Percentiles rank a stretch among this genome's conserved stretches.
Evolutionary conservation across 1,140 invertebrate genomes (phyloP).

Genomic region (Pararge aegeria): DNA sequence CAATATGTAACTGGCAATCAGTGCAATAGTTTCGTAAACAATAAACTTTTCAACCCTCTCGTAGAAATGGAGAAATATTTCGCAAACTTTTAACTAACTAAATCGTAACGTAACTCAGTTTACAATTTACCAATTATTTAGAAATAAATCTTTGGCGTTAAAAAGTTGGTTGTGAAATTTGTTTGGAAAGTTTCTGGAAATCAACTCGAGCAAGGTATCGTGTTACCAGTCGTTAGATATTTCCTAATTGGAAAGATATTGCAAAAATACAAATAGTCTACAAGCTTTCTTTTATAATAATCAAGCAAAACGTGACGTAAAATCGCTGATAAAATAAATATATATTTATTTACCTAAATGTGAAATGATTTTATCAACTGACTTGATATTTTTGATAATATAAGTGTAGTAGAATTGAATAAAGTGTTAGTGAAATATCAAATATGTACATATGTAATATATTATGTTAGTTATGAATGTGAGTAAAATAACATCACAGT

Average conservation of each 20-base stretch:
- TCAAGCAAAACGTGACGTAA: constrained; percentile 3
- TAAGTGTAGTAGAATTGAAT: neutral
- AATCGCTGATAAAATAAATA: neutral
- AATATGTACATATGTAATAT: neutral
- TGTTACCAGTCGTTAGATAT: neutral
- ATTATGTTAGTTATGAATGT: neutral
- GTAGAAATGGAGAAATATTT: too few relatives aligned
- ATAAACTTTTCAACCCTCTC: too few relatives aligned
- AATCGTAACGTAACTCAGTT: neutral
- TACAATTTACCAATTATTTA: neutral
- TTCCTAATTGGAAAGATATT: neutral
- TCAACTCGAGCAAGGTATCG: neutral
- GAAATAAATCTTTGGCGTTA: neutral
- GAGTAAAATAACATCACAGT: neutral
- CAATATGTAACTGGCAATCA: too few relatives aligned
- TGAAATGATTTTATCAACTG: neutral
- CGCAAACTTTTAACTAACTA: neutral
- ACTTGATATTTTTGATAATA: neutral
- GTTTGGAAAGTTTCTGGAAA: neutral
- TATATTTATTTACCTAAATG: neutral
- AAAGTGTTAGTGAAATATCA: neutral
- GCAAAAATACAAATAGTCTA: constrained; percentile 2
- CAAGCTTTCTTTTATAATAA: constrained; percentile 19
- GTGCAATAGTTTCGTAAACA: too few relatives aligned
- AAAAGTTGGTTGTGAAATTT: neutral